Conservation (phyloP, 2,888 invertebrate species). For the Cartodere bifasciata region DNA sequence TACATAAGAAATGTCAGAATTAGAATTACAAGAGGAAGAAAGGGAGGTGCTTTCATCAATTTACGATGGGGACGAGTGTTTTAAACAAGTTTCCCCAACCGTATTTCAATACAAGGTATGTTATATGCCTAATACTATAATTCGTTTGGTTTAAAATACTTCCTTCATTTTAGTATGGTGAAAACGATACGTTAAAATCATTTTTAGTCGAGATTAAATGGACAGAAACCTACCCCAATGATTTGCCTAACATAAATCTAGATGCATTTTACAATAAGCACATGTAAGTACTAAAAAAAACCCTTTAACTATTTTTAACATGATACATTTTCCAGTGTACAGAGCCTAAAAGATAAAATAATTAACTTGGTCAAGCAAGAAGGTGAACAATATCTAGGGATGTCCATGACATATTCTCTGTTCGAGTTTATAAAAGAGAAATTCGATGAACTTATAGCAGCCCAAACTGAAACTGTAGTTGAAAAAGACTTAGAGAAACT, state of each 20-base stretch:
- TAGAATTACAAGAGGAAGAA: slow-evolving; percentile 73
- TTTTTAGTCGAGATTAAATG: slow-evolving; percentile 81
- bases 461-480: slow-evolving; percentile 51
- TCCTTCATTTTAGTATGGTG: slow-evolving; percentile 53
- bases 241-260: slow-evolving; percentile 68
- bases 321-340: no score
- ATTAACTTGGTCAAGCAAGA: slow-evolving; percentile 48
- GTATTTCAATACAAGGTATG: slow-evolving; percentile 86
- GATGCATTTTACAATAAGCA: slow-evolving; percentile 89
- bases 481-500: slow-evolving; percentile 42
- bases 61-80: slow-evolving; percentile 83
- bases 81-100: slow-evolving; percentile 64
- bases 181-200: slow-evolving; percentile 64
- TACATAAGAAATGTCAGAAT: slow-evolving; percentile 48
- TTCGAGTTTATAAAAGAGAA: slow-evolving; percentile 87
- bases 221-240: slow-evolving; percentile 76
- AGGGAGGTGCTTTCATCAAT: slow-evolving; percentile 83
- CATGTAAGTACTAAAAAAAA: slow-evolving; percentile 53
- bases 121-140: slow-evolving; percentile 5
- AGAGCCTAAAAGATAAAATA: slow-evolving; percentile 59
- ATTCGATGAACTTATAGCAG: slow-evolving; percentile 52
- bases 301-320: not conserved
- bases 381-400: slow-evolving; percentile 73
- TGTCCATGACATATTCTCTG: slow-evolving; percentile 88
- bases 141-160: slow-evolving; percentile 5